Evolutionary conservation across 2,797 vertebrate species (phyloP), one percentile per base, ranked within the genome.

Genomic region (Tachyglossus aculeatus): DNA sequence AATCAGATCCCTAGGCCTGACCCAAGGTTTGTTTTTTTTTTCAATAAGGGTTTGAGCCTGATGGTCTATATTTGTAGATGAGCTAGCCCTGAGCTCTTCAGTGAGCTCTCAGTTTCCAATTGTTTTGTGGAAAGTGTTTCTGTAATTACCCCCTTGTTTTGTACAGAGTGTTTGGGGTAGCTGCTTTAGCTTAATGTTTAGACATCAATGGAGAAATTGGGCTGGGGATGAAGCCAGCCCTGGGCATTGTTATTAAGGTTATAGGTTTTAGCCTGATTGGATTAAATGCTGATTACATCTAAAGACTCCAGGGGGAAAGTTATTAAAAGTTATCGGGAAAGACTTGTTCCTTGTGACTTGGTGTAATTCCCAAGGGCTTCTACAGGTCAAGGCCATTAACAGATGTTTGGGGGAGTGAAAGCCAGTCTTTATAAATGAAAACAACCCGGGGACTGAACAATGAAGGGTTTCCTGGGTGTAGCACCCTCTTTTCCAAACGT

Each of bases 91-190:
- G 34, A 47, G 25, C 14, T 0, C 5, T 55, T 71, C 59, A 53
- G 43, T 16, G 19, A 44, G 18, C 40, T 76, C 33, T 68, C 65
- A 36, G 34, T 74, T 77, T 73, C 54, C 71, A 68, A 78, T 68
- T 71, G 43, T 71, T 78, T 52, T 77, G 47, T 27, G 75, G 38
- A 11, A 56, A 73, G 62, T 80, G 66, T 73, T 78, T 80, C 69
- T 61, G 47, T 74, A 78, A 80, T 82, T 77, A 71, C 32, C 67
- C 41, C 38, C 56, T 63, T 78, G 45, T 80, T 67, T 67, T 29
- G 40, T 47, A 40, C 56, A 6, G 43, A 21, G n/a, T 77, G 45
- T 64, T 78, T 80, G 71, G 39, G 50, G 71, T 64, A 70, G 60
- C 60, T 70, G 69, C 68, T 70, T 77, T 47, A 82, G 53, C 67